Evolutionary conservation across 2,113 vertebrate genomes (phyloP).

Genomic region (Cephalopterus ornatus): DNA sequence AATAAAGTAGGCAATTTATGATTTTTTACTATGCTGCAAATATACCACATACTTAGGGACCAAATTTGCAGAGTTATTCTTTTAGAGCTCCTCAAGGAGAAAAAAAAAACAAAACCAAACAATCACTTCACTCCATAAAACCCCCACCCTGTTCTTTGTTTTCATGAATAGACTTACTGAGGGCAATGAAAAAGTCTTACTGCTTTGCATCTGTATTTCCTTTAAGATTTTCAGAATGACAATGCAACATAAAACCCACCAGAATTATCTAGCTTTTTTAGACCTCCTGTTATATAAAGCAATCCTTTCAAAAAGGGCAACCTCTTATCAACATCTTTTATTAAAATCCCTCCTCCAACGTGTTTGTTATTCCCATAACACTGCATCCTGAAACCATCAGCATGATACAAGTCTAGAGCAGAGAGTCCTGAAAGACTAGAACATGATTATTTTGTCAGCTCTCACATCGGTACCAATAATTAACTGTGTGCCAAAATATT

Average conservation of each 20-base stretch:
- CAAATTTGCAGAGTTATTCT: not conserved
- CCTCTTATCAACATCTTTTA: not conserved
- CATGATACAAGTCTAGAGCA: not conserved
- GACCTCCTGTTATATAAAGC: not conserved
- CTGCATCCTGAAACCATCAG: not conserved
- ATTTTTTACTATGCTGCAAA: not conserved
- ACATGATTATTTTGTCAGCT: not conserved
- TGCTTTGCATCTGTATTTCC: not conserved
- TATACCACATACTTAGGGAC: not conserved
- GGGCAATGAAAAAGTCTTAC: not conserved
- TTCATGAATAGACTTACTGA: not conserved
- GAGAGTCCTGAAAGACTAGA: not conserved
- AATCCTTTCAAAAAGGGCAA: not conserved
- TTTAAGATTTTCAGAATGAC: not conserved
- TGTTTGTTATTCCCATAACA: not conserved
- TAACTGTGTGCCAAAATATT: not conserved
- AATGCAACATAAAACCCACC: not conserved
- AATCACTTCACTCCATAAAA: too few species aligned
- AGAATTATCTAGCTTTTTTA: not conserved
- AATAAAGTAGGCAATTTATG: not conserved
- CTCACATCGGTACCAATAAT: not conserved
- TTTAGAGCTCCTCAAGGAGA: not conserved
- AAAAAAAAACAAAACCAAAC: fast-evolving
- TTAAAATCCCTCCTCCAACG: not conserved
- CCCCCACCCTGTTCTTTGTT: not conserved